Evolutionary conservation across 2,797 vertebrate species (phyloP).

Genomic region (Tragopan temminckii): DNA sequence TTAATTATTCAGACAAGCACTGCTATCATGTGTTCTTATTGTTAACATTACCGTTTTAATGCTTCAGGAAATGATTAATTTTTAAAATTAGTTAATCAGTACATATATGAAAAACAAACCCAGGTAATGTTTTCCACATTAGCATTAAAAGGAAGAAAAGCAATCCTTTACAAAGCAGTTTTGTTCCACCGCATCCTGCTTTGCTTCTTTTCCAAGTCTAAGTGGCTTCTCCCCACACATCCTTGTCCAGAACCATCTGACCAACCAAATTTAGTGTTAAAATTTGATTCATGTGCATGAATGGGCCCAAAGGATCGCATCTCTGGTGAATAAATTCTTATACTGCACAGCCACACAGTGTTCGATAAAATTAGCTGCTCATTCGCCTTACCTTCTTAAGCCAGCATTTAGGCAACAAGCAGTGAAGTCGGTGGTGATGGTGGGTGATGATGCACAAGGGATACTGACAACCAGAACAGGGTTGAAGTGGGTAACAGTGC

Average conservation of each 20-base stretch:
- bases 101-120: not conserved
- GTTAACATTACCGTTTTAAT: not conserved
- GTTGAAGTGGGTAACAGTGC: accelerated
- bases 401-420: not conserved
- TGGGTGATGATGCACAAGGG: not conserved
- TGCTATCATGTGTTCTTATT: not conserved
- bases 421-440: not conserved
- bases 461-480: accelerated
- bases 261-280: not conserved
- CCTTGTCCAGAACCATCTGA: not conserved
- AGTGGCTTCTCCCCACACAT: not conserved
- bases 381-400: not conserved
- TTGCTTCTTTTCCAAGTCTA: not conserved
- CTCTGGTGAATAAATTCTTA: not conserved
- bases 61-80: not conserved
- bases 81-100: not conserved
- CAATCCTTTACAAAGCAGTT: not conserved
- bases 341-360: not conserved
- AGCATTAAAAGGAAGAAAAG: not conserved
- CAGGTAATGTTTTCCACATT: not conserved
- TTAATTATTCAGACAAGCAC: not conserved
- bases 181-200: not conserved
- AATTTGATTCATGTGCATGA: not conserved
- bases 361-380: not conserved
- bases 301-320: not conserved